Base-by-base conservation (phyloP, 2,888 invertebrate genomes). In the Itoplectis maculator region DNA sequence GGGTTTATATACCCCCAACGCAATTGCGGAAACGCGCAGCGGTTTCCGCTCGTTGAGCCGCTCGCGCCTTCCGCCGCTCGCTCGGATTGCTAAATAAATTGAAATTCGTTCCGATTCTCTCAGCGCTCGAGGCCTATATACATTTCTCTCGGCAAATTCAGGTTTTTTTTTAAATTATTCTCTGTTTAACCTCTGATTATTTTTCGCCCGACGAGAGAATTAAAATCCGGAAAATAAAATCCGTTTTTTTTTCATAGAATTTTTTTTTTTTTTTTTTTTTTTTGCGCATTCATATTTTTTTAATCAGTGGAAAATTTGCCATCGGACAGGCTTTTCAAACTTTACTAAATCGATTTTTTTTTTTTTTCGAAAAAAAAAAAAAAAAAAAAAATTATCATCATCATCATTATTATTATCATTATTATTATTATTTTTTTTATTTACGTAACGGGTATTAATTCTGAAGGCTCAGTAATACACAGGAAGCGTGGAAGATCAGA, bases 401-500 rank as follows among this genome's bases (percentile, higher is more conserved):
- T n/a, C n/a, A n/a, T n/a, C n/a, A n/a, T n/a, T n/a, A n/a, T n/a
- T n/a, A n/a, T n/a, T n/a, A n/a, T n/a, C n/a, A n/a, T n/a, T n/a
- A n/a, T n/a, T n/a, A n/a, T n/a, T n/a, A n/a, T n/a, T n/a, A n/a
- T n/a, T n/a, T n/a, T n/a, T n/a, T n/a, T n/a, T n/a, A n/a, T n/a
- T n/a, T n/a, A n/a, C n/a, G n/a, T n/a, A n/a, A n/a, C n/a, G n/a
- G n/a, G 40, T 66, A 54, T 59, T 63, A 61, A 54, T 65, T n/a
- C n/a, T n/a, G n/a, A n/a, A n/a, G n/a, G n/a, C n/a, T n/a, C n/a
- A n/a, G n/a, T n/a, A n/a, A n/a, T n/a, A n/a, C n/a, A n/a, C n/a
- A n/a, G n/a, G 51, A 75, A 66, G n/a, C 49, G 69, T 74, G 79
- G 78, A n/a, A n/a, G n/a, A 82, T 79, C 61, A 65, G 75, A 82